Evolutionary conservation across 2,113 vertebrate genomes (phyloP), one percentile per base, ranked within the genome.

Genomic region (Centropus bengalensis): DNA sequence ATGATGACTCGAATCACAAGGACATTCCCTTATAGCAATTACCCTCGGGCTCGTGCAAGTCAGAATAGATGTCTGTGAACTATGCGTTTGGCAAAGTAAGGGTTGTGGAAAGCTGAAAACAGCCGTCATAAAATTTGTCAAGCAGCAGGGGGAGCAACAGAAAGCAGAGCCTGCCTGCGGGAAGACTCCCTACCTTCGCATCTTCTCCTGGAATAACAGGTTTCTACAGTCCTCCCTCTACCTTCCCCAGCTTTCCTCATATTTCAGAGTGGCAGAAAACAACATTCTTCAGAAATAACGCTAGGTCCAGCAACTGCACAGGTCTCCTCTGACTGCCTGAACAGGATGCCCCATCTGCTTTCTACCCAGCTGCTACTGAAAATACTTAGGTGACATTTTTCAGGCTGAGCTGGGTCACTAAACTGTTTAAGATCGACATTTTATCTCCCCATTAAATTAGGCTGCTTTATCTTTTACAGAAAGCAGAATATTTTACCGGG

Each of bases 101-200:
- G 19, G 58, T 21, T 12, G 6, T 33, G 26, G 40, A 36, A 83
- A 44, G 71, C 55, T 67, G 40, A 49, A 73, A 78, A 59, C 59
- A 83, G 30, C 18, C 10, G 7, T 59, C 59, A 52, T 11, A 54
- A 66, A 21, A 77, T 26, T 33, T 68, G 51, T 76, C 80, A 32
- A 82, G 32, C 91, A 91, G 95, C 28, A 71, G 94, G 42, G 83
- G 88, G 83, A 94, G 91, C 62, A 69, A 90, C 93, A 86, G 54
- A 14, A 91, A 89, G 22, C 86, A 60, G 38, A 78, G 26, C 23
- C 45, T 32, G 70, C 42, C 81, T 82, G 24, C 0, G 3, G 49
- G 36, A 86, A 82, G 51, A 56, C 13, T 58, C n/a, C 38, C 11
- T 30, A 42, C 62, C 24, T 89, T 86, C 28, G 0, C 8, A 40